Base-by-base conservation (phyloP, 2,888 invertebrate species). In the Rosalia funebris region DNA sequence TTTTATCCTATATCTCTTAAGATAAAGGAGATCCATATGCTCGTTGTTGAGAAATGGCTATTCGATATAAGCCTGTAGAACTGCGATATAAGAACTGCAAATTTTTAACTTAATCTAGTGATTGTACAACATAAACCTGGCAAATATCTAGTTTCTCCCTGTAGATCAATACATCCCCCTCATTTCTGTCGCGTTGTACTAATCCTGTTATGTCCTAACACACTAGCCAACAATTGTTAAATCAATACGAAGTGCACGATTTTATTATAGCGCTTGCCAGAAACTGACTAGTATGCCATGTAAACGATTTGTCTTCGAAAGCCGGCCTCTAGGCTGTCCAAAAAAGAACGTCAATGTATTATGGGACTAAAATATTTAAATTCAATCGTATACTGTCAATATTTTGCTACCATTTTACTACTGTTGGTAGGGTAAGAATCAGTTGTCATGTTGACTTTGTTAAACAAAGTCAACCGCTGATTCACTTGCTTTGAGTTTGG, bases 241-340 rank as follows among this genome's bases (percentile, higher is more conserved):
- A 50, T 50, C 50, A 39, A 50, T 50, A 50, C 25, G 48, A 1
- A 3, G 25, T 14, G 44, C 44, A 14, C 20, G 25, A 7, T 15
- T 48, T 16, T 36, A 11, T 11, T 50, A 11, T 25, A n/a, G 7
- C 10, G 34, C 10, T 7, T 7, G 5, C 10, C 11, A 34, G 34
- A n/a, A 34, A 34, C 34, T n/a, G 34, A n/a, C n/a, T n/a, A n/a
- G n/a, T n/a, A n/a, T n/a, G n/a, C n/a, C n/a, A n/a, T n/a, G n/a
- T n/a, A n/a, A n/a, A n/a, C n/a, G n/a, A n/a, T n/a, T n/a, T n/a
- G n/a, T n/a, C n/a, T n/a, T n/a, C n/a, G n/a, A n/a, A n/a, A n/a
- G n/a, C n/a, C n/a, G n/a, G n/a, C n/a, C n/a, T n/a, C n/a, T n/a
- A n/a, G n/a, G n/a, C n/a, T n/a, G n/a, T n/a, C n/a, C n/a, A n/a